A percentile compares a stretch with the other conserved stretches of the same genome.
phyloP scores from a whole-genome alignment of 2,888 invertebrate species.

The Aproaerema taeniolella region DNA sequence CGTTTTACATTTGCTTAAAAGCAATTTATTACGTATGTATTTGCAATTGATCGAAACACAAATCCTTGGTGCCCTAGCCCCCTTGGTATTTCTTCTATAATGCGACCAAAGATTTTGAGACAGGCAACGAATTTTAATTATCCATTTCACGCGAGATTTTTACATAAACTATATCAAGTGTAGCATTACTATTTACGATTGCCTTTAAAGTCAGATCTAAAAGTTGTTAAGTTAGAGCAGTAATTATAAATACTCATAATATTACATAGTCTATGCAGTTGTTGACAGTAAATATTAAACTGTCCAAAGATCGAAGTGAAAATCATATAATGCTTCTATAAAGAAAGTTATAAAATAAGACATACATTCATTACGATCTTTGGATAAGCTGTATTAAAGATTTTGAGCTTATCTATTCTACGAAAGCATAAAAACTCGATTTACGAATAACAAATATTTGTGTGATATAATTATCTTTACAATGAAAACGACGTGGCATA shows the following conservation, averaged over 20 bases:
- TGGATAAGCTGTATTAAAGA: too few species aligned
- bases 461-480: conserved; percentile 17
- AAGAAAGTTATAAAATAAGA: too few species aligned
- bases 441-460: conserved; percentile 10
- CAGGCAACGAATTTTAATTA: background rate
- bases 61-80: too few species aligned
- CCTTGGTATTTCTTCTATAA: too few species aligned
- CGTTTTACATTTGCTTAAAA: too few species aligned
- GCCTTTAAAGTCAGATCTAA: background rate
- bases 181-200: background rate
- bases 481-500: conserved; percentile 16
- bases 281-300: conserved; percentile 29
- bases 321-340: too few species aligned
- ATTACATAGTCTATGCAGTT: conserved; percentile 30
- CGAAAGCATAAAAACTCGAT: conserved; percentile 9
- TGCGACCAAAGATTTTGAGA: conserved; percentile 5
- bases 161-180: too few species aligned
- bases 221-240: conserved; percentile 1
- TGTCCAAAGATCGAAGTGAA: too few species aligned
- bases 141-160: background rate
- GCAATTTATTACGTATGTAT: too few species aligned
- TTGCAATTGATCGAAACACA: too few species aligned
- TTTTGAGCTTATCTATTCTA: conserved; percentile 25
- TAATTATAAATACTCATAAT: conserved; percentile 33
- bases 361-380: too few species aligned